Conservation (phyloP, 2,888 invertebrate species). For the Tenthredo notha region DNA sequence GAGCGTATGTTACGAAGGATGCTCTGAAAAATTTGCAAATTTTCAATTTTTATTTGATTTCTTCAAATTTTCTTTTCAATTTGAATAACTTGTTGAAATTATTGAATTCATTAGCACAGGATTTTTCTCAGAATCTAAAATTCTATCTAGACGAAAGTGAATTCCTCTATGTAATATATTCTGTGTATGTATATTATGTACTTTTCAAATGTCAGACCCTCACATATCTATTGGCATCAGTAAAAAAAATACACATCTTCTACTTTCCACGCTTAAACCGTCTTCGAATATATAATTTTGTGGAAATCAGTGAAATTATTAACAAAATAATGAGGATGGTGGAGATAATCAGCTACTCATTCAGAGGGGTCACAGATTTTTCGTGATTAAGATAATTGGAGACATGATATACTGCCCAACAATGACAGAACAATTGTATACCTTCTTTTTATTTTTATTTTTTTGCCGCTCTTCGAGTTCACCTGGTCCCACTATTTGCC, state of each 20-base stretch:
- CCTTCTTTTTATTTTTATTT: not conserved
- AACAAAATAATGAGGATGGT: not conserved
- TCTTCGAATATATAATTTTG: not conserved
- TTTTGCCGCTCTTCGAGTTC: not conserved
- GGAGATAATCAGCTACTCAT: not conserved
- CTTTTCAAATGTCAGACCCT: not conserved
- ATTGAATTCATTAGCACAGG: not conserved
- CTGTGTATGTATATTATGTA: not conserved
- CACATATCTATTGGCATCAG: not conserved
- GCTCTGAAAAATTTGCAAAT: not conserved
- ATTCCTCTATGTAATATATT: not conserved
- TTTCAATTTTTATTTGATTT: too few relatives aligned
- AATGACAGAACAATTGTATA: not conserved
- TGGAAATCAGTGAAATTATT: not conserved
- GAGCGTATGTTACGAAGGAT: not conserved
- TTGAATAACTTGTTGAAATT: not conserved
- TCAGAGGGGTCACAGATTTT: not conserved
- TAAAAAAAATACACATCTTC: not conserved
- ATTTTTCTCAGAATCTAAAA: not conserved
- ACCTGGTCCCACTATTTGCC: not conserved
- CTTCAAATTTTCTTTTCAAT: not conserved
- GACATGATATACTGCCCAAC: not conserved
- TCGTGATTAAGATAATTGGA: not conserved
- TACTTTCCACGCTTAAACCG: not conserved
- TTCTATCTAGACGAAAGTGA: not conserved